Evolutionary conservation across 2,888 invertebrate genomes (phyloP), one percentile per base, ranked within the genome.

Genomic region (Eupithecia subumbrata): DNA sequence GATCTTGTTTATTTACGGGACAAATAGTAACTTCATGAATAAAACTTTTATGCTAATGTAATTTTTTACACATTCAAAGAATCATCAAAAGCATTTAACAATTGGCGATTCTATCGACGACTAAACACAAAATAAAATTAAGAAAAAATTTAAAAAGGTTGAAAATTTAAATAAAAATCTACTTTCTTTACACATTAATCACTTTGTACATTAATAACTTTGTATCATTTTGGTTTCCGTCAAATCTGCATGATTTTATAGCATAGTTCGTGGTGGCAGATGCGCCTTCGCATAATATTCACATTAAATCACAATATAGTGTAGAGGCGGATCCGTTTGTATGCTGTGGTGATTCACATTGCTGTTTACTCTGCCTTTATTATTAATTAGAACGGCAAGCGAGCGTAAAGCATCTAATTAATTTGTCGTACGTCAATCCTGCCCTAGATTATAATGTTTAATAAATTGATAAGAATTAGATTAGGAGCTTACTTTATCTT

Each of bases 401-500:
- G 84, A 83, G 84, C 87, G 86, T 87, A 85, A 85, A 87, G 84
- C 82, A 80, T 81, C 82, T 86, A 88, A 91, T 92, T 89, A 90
- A 89, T 91, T 89, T 87, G 85, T 82, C 84, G 84, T 84, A 82
- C 86, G 86, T 86, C 87, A 83, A 86, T 88, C 89, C 88, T 70
- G 67, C 75, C 78, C 69, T 86, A 81, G 79, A 85, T 84, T 83
- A 82, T 79, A 30, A 80, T 78, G 77, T 79, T 81, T 88, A 89
- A 88, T 89, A 89, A 87, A 87, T 84, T 84, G 82, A 82, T 80
- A 79, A 68, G 64, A 64, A 30, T 34, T 60, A 22, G 22, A 25
- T 25, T 34, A 40, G 8, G 5, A 34, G 30, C 34, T 4, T 64
- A 34, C 30, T 3, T 64, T 64, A 64, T 34, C 64, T 64, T 64